phyloP scores from a whole-genome alignment of 2,888 invertebrate genomes.

The Fissipunctia ypsillon region DNA sequence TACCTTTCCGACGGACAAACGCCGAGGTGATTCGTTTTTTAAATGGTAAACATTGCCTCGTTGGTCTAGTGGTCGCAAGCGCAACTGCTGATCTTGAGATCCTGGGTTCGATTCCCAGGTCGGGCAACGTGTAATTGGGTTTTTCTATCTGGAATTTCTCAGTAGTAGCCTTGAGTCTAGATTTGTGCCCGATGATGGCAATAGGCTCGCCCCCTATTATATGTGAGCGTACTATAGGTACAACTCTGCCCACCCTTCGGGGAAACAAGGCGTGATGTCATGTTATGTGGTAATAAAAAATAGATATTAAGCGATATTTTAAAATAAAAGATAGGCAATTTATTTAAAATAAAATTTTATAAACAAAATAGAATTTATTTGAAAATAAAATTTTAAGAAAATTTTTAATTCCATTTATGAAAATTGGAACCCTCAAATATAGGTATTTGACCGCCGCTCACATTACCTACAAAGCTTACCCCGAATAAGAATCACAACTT shows the following conservation, averaged over 20 bases:
- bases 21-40: neutral
- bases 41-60: no score
- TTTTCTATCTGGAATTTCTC: no score
- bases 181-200: no score
- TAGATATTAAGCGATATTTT: neutral
- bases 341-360: neutral
- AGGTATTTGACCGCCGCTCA: neutral
- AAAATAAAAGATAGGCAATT: neutral
- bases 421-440: neutral
- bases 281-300: neutral
- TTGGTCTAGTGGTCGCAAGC: no score
- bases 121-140: no score
- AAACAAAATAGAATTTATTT: neutral
- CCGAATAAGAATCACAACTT: constrained; percentile 1
- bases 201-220: no score
- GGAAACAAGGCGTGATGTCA: no score
- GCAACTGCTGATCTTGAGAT: no score
- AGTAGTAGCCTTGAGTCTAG: no score
- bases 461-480: constrained; percentile 16
- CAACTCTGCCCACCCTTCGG: no score
- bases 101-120: no score
- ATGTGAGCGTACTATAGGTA: no score
- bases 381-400: neutral
- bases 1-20: neutral
- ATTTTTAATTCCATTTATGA: neutral